Conservation (phyloP, 2,888 invertebrate species). For the Eudemis profundana region DNA sequence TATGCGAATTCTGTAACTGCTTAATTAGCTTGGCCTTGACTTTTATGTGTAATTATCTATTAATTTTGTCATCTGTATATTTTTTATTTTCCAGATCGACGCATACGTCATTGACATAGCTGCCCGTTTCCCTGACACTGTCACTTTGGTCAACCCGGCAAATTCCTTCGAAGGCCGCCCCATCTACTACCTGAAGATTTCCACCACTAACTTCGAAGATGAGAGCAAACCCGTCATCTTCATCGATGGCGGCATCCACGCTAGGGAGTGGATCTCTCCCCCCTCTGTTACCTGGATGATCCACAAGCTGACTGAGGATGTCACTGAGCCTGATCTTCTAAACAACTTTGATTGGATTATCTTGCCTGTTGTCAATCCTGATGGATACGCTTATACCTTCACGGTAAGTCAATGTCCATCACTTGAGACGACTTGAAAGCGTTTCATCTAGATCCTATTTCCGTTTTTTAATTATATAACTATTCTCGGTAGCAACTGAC, state of each 20-base stretch:
- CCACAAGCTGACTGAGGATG: conserved; percentile 86
- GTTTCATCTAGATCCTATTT: no score
- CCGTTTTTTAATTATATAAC: no score
- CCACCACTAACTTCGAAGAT: conserved; percentile 77
- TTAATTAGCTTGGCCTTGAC: no score
- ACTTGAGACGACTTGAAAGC: no score
- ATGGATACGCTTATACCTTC: conserved; percentile 88
- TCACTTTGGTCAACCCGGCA: conserved; percentile 81
- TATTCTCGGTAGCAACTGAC: no score
- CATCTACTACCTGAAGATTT: conserved; percentile 85
- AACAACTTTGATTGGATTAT: conserved; percentile 88
- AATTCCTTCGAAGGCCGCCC: conserved; percentile 83
- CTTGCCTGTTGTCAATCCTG: conserved; percentile 89
- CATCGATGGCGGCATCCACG: conserved; percentile 87
- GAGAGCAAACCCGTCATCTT: conserved; percentile 83
- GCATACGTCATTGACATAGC: conserved; percentile 75
- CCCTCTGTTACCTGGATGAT: conserved; percentile 88
- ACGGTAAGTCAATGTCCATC: conserved; percentile 64
- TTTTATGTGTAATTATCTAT: no score
- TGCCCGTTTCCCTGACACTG: conserved; percentile 72
- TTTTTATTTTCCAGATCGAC: conserved; percentile 67
- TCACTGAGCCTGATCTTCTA: conserved; percentile 82
- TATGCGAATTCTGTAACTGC: no score
- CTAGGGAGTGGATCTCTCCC: conserved; percentile 90
- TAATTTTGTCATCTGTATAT: no score